A percentile compares a stretch with the other conserved stretches of the same genome.
These are phyloP conservation scores for Pampus argenteus DNA, from an alignment of 2,797 vertebrate species.

Conservation along the genomic window DNA sequence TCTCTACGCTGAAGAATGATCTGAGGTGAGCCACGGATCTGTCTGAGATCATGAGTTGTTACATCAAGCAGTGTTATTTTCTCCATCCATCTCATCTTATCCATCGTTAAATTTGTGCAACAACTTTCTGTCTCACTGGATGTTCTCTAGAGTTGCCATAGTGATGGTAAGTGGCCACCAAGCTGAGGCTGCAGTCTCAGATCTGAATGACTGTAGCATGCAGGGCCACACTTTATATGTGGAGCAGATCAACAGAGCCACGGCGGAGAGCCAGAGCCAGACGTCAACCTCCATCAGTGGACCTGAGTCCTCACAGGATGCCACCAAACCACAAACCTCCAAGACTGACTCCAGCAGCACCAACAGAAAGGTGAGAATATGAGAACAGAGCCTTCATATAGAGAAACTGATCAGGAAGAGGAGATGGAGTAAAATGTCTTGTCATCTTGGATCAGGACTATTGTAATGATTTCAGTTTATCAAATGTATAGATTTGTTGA, in stretches of 20 bases:
- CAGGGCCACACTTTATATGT: slow-evolving; percentile 59
- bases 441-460: background rate
- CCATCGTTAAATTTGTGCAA: background rate
- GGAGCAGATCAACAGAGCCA: slow-evolving; percentile 42
- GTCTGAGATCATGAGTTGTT: background rate
- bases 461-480: background rate
- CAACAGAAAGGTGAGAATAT: slow-evolving; percentile 35
- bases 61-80: background rate
- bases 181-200: slow-evolving; percentile 62
- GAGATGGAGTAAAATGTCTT: too few relatives aligned
- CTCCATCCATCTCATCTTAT: background rate
- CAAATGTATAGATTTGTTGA: too few relatives aligned
- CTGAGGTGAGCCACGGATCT: slow-evolving; percentile 56
- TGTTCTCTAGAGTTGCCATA: slow-evolving; percentile 65
- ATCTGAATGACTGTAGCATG: slow-evolving; percentile 59
- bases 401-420: background rate
- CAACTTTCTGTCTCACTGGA: background rate
- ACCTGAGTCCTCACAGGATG: slow-evolving; percentile 4
- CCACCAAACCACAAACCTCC: background rate
- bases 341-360: background rate
- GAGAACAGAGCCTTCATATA: background rate
- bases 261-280: slow-evolving; percentile 2
- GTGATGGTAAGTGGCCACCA: slow-evolving; percentile 55
- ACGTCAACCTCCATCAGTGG: slow-evolving; percentile 7
- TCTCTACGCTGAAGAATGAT: slow-evolving; percentile 47